Conservation (phyloP, 2,113 vertebrate genomes). For the Oceanites oceanicus region DNA sequence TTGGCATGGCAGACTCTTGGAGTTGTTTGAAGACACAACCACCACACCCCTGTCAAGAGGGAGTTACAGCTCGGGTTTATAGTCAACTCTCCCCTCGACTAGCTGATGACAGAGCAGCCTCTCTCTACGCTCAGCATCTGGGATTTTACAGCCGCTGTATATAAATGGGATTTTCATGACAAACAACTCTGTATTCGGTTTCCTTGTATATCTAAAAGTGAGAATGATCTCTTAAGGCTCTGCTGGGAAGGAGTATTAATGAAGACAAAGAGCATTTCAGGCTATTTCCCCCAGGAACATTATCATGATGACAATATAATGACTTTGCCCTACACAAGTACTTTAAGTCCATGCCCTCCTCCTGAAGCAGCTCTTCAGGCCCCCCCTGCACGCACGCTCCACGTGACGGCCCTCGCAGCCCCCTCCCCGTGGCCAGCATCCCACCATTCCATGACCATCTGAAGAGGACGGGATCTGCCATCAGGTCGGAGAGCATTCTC, state of each 20-base stretch:
- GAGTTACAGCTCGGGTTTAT: neutral
- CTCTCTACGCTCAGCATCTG: slow-evolving; percentile 5
- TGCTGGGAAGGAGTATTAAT: slow-evolving; percentile 20
- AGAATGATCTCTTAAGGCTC: slow-evolving; percentile 30
- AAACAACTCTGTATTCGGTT: slow-evolving; percentile 38
- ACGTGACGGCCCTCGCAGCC: fast-evolving
- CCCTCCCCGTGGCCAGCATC: neutral
- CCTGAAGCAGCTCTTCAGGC: neutral
- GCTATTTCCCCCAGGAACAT: neutral
- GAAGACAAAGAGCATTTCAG: slow-evolving; percentile 24
- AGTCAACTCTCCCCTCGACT: neutral
- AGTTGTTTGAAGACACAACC: slow-evolving; percentile 6
- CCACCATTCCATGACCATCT: neutral
- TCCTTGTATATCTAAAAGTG: slow-evolving; percentile 10
- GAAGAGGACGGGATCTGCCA: neutral
- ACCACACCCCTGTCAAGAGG: neutral
- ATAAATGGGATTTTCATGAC: slow-evolving; percentile 54
- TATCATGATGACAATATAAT: neutral
- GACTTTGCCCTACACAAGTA: neutral
- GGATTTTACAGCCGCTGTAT: slow-evolving; percentile 10
- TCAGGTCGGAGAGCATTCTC: neutral
- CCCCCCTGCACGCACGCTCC: neutral
- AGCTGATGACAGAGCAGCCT: neutral
- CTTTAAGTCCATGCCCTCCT: neutral
- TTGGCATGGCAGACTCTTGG: neutral